phyloP scores from a whole-genome alignment of 2,113 vertebrate genomes.

The Clarias batrachus region DNA sequence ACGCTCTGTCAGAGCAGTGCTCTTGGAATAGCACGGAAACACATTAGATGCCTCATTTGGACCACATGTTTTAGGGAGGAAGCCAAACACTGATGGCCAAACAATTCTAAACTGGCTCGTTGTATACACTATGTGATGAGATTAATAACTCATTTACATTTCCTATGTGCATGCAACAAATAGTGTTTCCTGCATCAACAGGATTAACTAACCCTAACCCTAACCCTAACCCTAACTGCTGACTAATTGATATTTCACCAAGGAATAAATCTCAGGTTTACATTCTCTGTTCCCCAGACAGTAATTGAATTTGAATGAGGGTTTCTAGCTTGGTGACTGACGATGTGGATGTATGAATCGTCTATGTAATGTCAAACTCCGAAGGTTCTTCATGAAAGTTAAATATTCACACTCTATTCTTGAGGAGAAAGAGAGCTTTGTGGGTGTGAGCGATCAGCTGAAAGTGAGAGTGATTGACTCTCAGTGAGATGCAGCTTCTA shows the following conservation, averaged over 20 bases:
- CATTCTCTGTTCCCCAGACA: conserved; percentile 15
- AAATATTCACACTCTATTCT: background rate
- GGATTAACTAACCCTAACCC: no score
- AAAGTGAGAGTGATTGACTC: conserved; percentile 13
- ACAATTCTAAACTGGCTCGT: conserved; percentile 40
- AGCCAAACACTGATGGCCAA: conserved; percentile 41
- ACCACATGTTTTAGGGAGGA: conserved; percentile 46
- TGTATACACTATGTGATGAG: conserved; percentile 21
- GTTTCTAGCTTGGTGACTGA: background rate
- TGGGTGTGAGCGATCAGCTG: background rate
- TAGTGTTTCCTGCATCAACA: conserved; percentile 34
- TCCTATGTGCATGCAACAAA: conserved; percentile 39
- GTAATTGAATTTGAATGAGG: conserved; percentile 27
- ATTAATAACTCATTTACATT: conserved; percentile 43
- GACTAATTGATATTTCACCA: conserved; percentile 41
- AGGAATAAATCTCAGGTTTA: conserved; percentile 20
- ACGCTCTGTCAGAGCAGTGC: conserved; percentile 42
- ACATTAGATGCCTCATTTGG: conserved; percentile 55
- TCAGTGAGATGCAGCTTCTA: conserved; percentile 16
- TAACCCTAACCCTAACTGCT: no score
- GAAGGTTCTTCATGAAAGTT: background rate
- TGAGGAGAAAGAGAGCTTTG: background rate
- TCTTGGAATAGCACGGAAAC: conserved; percentile 51
- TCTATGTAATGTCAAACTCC: background rate
- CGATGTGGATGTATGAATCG: background rate